These are phyloP conservation scores for Pinna nobilis DNA, from an alignment of 1,140 invertebrate genomes.

Conservation along the genomic window DNA sequence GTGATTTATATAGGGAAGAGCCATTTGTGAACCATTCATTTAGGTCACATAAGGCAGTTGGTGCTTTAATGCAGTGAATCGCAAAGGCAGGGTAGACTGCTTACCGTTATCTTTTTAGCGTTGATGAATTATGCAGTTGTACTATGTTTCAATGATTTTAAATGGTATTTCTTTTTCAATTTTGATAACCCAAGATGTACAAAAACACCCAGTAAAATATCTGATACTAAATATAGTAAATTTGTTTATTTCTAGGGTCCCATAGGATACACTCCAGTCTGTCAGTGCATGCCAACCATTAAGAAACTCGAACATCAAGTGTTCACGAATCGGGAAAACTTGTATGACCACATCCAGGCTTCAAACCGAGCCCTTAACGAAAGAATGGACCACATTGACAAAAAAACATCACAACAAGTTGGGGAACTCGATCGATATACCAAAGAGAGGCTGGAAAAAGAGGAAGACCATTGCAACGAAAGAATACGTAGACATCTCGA, in stretches of 20 bases:
- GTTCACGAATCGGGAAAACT: conserved; percentile 88
- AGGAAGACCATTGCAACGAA: conserved; percentile 55
- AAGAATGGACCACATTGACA: conserved; percentile 86
- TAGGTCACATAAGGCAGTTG: too few species aligned
- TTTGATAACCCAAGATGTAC: too few species aligned
- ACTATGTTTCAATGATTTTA: too few species aligned
- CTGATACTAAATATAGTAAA: too few species aligned
- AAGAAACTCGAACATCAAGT: conserved; percentile 90
- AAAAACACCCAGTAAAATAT: too few species aligned
- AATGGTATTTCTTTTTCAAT: too few species aligned
- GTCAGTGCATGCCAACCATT: conserved; percentile 89
- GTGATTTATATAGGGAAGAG: too few species aligned
- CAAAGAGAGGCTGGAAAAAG: conserved; percentile 56
- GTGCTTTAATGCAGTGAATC: too few species aligned
- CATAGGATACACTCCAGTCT: conserved; percentile 89
- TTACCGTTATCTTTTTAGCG: too few species aligned
- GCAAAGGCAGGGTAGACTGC: too few species aligned
- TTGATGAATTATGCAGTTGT: too few species aligned
- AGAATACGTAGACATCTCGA: conserved; percentile 47
- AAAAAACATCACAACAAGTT: conserved; percentile 85
- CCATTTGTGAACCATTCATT: too few species aligned
- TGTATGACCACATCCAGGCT: conserved; percentile 88
- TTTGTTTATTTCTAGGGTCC: conserved; percentile 82
- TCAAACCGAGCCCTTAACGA: conserved; percentile 87
- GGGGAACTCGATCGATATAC: conserved; percentile 68